These are phyloP conservation scores for Laspeyria flexula DNA, from an alignment of 2,888 invertebrate species.

Conservation along the genomic window DNA sequence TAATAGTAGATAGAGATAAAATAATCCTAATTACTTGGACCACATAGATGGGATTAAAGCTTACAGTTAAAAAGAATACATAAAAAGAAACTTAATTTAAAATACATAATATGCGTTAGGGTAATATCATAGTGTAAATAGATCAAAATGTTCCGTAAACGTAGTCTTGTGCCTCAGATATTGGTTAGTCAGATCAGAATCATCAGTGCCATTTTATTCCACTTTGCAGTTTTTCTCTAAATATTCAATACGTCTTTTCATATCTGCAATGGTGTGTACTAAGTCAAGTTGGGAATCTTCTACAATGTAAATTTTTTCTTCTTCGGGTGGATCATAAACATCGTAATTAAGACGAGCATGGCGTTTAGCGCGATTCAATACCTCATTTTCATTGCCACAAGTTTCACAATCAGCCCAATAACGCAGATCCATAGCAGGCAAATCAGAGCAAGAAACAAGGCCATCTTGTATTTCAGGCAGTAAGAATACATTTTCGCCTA, in stretches of 20 bases:
- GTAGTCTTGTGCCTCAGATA: neutral
- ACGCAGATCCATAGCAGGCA: constrained; percentile 91
- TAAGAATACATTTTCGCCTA: constrained; percentile 92
- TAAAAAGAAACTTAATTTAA: constrained; percentile 16
- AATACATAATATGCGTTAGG: neutral
- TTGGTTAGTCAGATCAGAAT: neutral
- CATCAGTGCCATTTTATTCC: constrained; percentile 46
- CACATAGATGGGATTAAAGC: constrained; percentile 53
- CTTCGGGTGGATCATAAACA: constrained; percentile 31
- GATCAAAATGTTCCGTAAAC: neutral
- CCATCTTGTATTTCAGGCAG: constrained; percentile 89
- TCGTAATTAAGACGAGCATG: constrained; percentile 52
- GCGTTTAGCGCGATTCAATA: constrained; percentile 45
- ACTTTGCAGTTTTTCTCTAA: constrained; percentile 62
- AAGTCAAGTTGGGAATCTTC: constrained; percentile 57
- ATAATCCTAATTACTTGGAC: constrained; percentile 62
- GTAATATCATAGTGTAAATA: constrained; percentile 2
- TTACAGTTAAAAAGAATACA: constrained; percentile 24
- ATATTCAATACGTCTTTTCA: constrained; percentile 62
- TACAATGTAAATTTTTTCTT: constrained; percentile 55
- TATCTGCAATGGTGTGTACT: constrained; percentile 48
- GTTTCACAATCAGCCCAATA: constrained; percentile 93
- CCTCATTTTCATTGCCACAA: constrained; percentile 73
- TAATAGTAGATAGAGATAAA: constrained; percentile 31
- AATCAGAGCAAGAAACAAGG: constrained; percentile 88